phyloP scores from a whole-genome alignment of 2,113 vertebrate genomes.

The Oreochromis aureus region DNA sequence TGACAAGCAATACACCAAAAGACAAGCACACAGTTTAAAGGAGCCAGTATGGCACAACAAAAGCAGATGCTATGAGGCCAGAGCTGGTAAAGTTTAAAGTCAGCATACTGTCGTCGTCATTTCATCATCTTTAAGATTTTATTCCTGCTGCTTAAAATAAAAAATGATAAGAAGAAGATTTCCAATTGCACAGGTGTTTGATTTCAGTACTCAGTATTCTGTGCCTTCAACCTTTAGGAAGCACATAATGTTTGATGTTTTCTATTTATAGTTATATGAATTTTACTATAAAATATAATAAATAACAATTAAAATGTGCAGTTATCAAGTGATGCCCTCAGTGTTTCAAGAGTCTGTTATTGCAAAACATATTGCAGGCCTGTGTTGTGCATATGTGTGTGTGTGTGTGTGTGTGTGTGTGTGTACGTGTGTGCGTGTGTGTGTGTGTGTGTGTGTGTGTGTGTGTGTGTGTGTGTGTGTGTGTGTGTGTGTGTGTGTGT shows the following conservation, averaged over 20 bases:
- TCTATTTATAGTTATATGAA: neutral
- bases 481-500: too few species aligned
- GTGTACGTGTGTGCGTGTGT: neutral
- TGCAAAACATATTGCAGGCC: neutral
- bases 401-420: neutral
- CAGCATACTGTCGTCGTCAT: neutral
- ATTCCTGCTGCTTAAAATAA: neutral
- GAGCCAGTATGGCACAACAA: neutral
- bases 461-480: too few species aligned
- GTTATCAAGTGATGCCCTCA: neutral
- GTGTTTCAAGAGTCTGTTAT: neutral
- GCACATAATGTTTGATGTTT: neutral
- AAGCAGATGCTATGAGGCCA: neutral
- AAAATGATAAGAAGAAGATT: neutral
- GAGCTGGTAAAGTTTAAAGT: neutral
- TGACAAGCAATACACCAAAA: neutral
- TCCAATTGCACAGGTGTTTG: neutral
- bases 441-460: neutral
- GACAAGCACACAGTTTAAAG: neutral
- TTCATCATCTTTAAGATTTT: neutral
- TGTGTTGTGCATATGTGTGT: neutral
- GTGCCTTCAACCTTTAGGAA: neutral
- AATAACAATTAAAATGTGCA: neutral
- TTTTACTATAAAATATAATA: neutral
- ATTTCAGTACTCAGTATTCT: neutral